Percentiles rank a stretch among this genome's conserved stretches.
Conservation (phyloP, 2,113 vertebrate genomes). For the Pongo abelii region DNA sequence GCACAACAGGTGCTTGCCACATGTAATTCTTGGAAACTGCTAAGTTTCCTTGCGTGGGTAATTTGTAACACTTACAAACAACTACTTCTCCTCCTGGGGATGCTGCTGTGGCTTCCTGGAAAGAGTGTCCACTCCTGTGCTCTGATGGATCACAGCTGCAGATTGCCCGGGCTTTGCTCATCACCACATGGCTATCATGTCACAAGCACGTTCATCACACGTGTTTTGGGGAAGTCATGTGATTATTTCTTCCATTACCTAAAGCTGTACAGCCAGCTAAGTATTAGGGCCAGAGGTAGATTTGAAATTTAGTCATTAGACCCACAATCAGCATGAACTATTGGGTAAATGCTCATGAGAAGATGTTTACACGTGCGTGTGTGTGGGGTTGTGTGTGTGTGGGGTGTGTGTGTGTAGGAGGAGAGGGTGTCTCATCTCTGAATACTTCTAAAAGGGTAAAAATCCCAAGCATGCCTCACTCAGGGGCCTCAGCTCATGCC, state of each 20-base stretch:
- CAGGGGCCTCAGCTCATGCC: no score
- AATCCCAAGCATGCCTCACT: neutral
- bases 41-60: neutral
- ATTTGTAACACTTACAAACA: conserved; percentile 10
- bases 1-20: neutral
- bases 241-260: neutral
- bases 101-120: neutral
- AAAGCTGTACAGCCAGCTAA: neutral
- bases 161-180: neutral
- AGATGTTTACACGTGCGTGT: neutral
- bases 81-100: neutral
- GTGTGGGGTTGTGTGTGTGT: neutral
- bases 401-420: no score
- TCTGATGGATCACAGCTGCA: neutral
- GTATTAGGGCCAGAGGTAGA: neutral
- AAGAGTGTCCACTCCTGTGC: neutral
- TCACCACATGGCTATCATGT: neutral
- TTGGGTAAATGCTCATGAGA: neutral
- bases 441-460: neutral
- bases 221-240: neutral
- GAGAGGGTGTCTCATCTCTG: neutral
- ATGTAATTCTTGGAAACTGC: neutral
- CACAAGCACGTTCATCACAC: neutral
- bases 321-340: neutral
- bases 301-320: neutral